Base-by-base conservation (phyloP, 2,113 vertebrate genomes). In the Theristicus caerulescens region DNA sequence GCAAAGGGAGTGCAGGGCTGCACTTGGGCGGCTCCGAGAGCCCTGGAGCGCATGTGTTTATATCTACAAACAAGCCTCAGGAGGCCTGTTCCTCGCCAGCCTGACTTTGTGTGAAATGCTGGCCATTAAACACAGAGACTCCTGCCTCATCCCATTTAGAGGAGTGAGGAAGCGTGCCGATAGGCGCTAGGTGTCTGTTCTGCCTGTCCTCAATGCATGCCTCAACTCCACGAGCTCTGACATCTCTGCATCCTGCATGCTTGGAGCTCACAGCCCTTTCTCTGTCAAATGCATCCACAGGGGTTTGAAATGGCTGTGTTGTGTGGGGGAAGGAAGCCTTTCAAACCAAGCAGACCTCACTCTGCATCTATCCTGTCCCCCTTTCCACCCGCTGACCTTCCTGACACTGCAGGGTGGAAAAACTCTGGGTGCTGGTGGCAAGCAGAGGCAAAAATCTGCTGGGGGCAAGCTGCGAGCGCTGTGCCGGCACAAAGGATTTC, bases 171-270 rank as follows among this genome's bases (percentile, higher is more conserved):
- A 5, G 69, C 14, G 32, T 88, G 72, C 72, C 3, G 1, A 2
- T 90, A 72, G 61, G 65, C 72, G 69, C 83, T 76, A 20, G 44
- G 52, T 71, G 77, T 59, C 29, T 47, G 55, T 79, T 79, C 27
- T 72, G 83, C 88, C 65, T 94, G 86, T 74, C 65, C 36, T 67
- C 85, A 49, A 34, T 0, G 15, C 61, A 20, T 79, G 83, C 61
- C 81, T 93, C 86, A 38, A 6, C 61, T 88, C 82, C 26, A 55
- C 1, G 3, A 81, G 72, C 88, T 86, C 72, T 92, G 66, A 31
- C 46, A 51, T 88, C 70, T 93, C 85, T 83, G 70, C 91, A 54
- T 77, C 73, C 62, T 82, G 94, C 87, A 55, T 93, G 93, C 69
- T 72, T 57, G 49, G 55, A 80, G 70, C 76, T 91, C 65, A 32